Conservation (phyloP, 2,888 invertebrate species). For the Phania funesta region DNA sequence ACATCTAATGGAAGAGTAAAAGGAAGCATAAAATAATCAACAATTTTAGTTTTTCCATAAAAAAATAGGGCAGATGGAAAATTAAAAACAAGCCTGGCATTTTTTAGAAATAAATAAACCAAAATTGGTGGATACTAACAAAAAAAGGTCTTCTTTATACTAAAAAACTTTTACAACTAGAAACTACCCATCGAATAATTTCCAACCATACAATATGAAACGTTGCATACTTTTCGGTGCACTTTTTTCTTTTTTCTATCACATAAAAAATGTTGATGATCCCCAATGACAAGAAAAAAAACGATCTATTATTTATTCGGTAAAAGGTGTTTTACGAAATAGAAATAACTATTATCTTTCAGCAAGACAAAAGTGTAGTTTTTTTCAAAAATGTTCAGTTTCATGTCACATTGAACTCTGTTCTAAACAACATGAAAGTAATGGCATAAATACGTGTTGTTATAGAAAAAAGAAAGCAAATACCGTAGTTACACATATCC, state of each 20-base stretch:
- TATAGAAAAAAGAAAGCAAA: background rate
- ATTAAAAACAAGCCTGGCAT: background rate
- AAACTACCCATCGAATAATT: background rate
- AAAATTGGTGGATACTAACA: too few relatives aligned
- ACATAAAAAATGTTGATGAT: slow-evolving; percentile 11
- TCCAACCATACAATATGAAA: too few relatives aligned
- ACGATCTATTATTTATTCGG: background rate
- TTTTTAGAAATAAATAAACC: background rate
- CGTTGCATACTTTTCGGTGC: background rate
- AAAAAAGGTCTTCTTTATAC: too few relatives aligned
- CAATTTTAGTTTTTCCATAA: slow-evolving; percentile 1
- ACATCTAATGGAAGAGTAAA: background rate
- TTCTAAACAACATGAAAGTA: slow-evolving; percentile 47
- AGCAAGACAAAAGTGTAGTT: background rate
- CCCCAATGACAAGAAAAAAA: slow-evolving; percentile 3
- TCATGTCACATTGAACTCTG: slow-evolving; percentile 45
- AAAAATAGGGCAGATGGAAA: background rate
- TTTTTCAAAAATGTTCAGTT: slow-evolving; percentile 1
- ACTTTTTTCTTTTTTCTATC: background rate
- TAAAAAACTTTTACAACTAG: background rate
- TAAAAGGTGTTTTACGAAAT: background rate
- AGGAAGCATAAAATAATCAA: slow-evolving; percentile 6
- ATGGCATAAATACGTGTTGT: slow-evolving; percentile 13
- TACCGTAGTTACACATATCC: background rate
- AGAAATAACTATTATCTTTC: too few relatives aligned